These are phyloP conservation scores for Stegodyphus dumicola DNA, from an alignment of 1,140 invertebrate species.

Conservation along the genomic window DNA sequence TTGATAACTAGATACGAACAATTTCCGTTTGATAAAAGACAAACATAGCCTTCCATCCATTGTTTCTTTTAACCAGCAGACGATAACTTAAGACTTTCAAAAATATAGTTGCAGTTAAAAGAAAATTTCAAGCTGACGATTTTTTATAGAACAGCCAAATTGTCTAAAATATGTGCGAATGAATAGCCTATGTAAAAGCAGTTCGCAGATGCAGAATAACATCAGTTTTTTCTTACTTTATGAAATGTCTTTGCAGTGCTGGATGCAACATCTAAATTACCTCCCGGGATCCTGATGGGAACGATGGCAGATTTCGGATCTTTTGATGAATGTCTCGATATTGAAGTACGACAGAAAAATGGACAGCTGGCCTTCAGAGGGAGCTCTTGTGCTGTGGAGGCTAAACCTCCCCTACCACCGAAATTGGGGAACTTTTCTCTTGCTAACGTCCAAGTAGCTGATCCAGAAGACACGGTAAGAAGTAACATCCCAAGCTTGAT, in stretches of 20 bases:
- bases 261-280: constrained; percentile 25
- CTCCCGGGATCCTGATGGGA: constrained; percentile 47
- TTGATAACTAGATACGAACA: too few species aligned
- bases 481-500: background rate
- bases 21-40: too few species aligned
- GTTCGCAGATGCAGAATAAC: too few species aligned
- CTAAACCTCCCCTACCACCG: background rate
- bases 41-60: too few species aligned
- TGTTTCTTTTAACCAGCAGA: too few species aligned
- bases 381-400: constrained; percentile 22
- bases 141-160: too few species aligned
- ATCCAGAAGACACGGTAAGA: constrained; percentile 25
- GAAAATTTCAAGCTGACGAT: too few species aligned
- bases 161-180: too few species aligned
- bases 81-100: too few species aligned
- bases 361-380: constrained; percentile 5
- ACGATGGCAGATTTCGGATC: constrained; percentile 61
- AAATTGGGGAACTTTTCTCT: background rate
- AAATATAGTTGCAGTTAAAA: too few species aligned
- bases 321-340: constrained; percentile 61
- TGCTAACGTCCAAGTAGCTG: background rate
- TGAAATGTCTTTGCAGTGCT: constrained; percentile 26
- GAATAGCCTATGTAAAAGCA: too few species aligned
- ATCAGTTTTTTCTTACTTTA: too few species aligned
- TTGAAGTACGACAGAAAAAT: background rate